Evolutionary conservation across 2,113 vertebrate genomes (phyloP).

Genomic region (Macaca fascicularis): DNA sequence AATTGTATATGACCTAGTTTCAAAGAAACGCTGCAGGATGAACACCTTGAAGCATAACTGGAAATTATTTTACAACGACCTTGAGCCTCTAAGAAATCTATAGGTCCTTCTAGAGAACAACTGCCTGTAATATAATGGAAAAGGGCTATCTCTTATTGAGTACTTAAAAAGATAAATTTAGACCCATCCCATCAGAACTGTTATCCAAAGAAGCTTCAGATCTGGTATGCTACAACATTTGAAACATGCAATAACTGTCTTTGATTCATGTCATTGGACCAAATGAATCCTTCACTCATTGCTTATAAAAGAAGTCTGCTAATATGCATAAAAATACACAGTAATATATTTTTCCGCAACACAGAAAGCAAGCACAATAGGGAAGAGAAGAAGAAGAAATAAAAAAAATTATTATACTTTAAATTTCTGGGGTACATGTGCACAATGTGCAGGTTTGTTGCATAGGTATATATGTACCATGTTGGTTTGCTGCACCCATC

Average conservation of each 20-base stretch:
- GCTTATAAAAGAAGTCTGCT: not conserved
- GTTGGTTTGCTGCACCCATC: too few species aligned
- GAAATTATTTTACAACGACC: not conserved
- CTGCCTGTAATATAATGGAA: accelerated
- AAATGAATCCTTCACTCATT: not conserved
- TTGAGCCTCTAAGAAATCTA: not conserved
- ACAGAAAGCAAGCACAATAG: not conserved
- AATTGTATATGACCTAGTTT: not conserved
- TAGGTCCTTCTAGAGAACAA: not conserved
- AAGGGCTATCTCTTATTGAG: accelerated
- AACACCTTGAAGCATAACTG: not conserved
- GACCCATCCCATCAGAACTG: not conserved
- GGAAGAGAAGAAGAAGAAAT: not conserved
- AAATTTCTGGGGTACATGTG: too few species aligned
- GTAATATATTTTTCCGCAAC: not conserved
- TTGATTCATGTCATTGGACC: not conserved
- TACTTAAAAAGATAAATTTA: not conserved
- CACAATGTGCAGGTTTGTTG: too few species aligned
- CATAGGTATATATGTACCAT: too few species aligned
- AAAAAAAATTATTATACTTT: not conserved
- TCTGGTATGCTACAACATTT: not conserved
- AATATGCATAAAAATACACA: not conserved
- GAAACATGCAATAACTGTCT: not conserved
- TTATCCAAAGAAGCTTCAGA: not conserved
- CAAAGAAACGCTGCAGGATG: not conserved